Conservation (phyloP, 2,797 vertebrate species). For the Chelon labrosus region DNA sequence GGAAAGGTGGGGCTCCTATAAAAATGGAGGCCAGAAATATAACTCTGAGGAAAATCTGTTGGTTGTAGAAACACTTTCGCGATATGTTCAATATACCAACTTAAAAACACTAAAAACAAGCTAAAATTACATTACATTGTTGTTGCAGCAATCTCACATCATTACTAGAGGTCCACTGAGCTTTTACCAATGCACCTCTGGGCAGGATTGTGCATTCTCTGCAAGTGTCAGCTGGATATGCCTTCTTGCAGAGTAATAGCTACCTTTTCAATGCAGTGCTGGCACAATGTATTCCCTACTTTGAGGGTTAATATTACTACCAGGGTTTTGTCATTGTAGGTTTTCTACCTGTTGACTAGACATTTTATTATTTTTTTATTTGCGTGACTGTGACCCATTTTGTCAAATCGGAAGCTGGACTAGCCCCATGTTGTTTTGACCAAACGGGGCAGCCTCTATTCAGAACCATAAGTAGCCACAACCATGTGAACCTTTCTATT, state of each 20-base stretch:
- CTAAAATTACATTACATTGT: too few relatives aligned
- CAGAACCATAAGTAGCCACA: neutral
- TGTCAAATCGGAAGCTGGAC: neutral
- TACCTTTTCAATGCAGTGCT: neutral
- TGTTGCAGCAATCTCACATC: too few relatives aligned
- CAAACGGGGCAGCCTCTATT: neutral
- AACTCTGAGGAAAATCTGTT: too few relatives aligned
- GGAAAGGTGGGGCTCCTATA: too few relatives aligned
- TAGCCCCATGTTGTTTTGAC: neutral
- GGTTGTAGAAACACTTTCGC: too few relatives aligned
- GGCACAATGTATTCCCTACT: neutral
- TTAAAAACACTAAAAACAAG: too few relatives aligned
- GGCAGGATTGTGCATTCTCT: too few relatives aligned
- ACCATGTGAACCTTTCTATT: conserved; percentile 18
- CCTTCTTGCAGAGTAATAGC: neutral
- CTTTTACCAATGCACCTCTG: too few relatives aligned
- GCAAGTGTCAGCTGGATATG: too few relatives aligned
- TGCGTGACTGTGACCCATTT: neutral
- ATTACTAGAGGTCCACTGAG: too few relatives aligned
- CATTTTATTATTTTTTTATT: neutral
- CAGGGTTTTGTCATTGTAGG: neutral
- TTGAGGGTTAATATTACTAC: neutral
- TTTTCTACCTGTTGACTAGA: neutral
- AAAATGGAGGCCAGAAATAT: too few relatives aligned
- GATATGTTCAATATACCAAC: too few relatives aligned